These are phyloP conservation scores for Hycleus phaleratus DNA, from an alignment of 1,140 invertebrate species.

Conservation along the genomic window DNA sequence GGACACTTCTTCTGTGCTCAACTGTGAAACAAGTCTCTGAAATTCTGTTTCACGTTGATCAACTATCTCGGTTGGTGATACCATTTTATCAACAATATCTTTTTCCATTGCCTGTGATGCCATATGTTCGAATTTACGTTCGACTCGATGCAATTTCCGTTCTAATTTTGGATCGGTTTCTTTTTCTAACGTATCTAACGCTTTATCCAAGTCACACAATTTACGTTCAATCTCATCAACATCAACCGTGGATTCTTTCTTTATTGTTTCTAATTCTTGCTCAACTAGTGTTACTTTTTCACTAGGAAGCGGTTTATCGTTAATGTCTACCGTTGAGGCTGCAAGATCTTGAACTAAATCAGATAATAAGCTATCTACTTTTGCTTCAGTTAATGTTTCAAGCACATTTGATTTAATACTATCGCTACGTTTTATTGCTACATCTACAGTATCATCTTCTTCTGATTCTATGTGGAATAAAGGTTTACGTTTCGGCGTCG, in stretches of 20 bases:
- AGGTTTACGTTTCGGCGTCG: slow-evolving; percentile 22
- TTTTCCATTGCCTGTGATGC: slow-evolving; percentile 40
- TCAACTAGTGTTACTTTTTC: slow-evolving; percentile 5
- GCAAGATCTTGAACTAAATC: slow-evolving; percentile 25
- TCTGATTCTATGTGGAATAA: slow-evolving; percentile 40
- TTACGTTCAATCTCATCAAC: slow-evolving; percentile 36
- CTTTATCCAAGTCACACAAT: slow-evolving; percentile 37
- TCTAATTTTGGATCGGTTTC: slow-evolving; percentile 32
- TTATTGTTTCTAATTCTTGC: slow-evolving; percentile 15
- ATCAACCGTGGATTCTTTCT: slow-evolving; percentile 28
- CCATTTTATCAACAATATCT: slow-evolving; percentile 22
- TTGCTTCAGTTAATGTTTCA: slow-evolving; percentile 30
- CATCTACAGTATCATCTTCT: slow-evolving; percentile 30
- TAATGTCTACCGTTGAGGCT: slow-evolving; percentile 5
- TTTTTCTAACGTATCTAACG: slow-evolving; percentile 35
- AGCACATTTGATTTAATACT: slow-evolving; percentile 32
- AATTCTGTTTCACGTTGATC: slow-evolving; percentile 43
- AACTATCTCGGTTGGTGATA: slow-evolving; percentile 36
- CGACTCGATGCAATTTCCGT: slow-evolving; percentile 44
- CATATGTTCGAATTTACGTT: slow-evolving; percentile 51
- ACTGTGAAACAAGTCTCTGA: slow-evolving; percentile 43
- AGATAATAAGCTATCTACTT: slow-evolving; percentile 30
- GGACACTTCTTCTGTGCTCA: slow-evolving; percentile 45
- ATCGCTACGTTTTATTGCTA: slow-evolving; percentile 16
- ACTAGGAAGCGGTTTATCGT: neutral